Evolutionary conservation across 2,888 invertebrate genomes (phyloP), one percentile per base, ranked within the genome.

Genomic region (Actias luna): DNA sequence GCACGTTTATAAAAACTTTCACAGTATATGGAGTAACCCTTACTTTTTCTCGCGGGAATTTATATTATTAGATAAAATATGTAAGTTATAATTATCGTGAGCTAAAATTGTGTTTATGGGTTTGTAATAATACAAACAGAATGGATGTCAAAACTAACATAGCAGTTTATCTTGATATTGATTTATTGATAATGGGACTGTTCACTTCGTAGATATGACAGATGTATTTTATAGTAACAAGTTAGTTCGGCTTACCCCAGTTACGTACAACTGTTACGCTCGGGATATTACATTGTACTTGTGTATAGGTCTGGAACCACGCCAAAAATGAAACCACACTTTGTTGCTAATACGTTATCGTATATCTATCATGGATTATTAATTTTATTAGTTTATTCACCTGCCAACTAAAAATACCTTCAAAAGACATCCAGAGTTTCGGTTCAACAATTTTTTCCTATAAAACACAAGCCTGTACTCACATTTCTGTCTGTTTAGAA

Each of bases 341-440:
- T 78, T 72, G 69, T 71, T 75, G 74, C 74, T 76, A 75, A 74
- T 70, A 69, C 70, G 71, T 71, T 69, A 69, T 67, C 67, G 65
- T 69, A 65, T 67, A 74, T 78, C 73, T 75, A 72, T 77, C 76
- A 80, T 75, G 76, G 68, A n/a, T 73, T 68, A 70, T 71, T 73
- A 74, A 75, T 73, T 83, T 82, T 76, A 83, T 80, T 76, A 78
- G 84, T 81, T 83, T 82, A 76, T 83, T 85, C 79, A 81, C 80
- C 83, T 75, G 67, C 36, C 63, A 59, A 69, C 64, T 68, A 71
- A 69, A 69, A 63, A 55, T 69, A 72, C 63, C 69, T 64, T 74
- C 65, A 69, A 73, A 71, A 61, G 65, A 63, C 62, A 67, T 63
- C 25, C 55, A 65, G 52, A 61, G 42, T 68, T 61, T 67, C 73